phyloP scores from a whole-genome alignment of 2,113 vertebrate genomes.

The Phasianus colchicus region DNA sequence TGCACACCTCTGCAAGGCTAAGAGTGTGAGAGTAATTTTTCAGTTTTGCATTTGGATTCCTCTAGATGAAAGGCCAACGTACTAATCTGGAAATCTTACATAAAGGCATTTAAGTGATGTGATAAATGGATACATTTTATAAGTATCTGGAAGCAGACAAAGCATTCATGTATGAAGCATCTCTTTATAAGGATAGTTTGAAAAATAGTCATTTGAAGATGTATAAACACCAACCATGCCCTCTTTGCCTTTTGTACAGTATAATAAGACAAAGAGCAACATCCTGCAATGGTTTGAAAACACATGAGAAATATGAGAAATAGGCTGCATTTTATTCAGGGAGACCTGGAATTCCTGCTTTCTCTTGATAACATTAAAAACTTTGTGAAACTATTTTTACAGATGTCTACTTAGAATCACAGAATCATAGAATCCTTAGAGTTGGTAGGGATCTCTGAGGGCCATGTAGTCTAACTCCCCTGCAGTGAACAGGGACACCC shows the following conservation, averaged over 20 bases:
- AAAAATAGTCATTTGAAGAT: constrained; percentile 24
- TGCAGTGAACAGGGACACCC: too few species aligned
- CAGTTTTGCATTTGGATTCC: constrained; percentile 54
- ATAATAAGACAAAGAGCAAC: neutral
- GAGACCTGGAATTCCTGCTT: neutral
- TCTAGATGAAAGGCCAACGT: constrained; percentile 56
- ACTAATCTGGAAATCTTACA: constrained; percentile 43
- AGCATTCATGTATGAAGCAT: constrained; percentile 18
- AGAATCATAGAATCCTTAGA: too few species aligned
- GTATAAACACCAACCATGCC: neutral
- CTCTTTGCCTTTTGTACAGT: neutral
- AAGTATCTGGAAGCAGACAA: constrained; percentile 6
- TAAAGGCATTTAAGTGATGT: constrained; percentile 32
- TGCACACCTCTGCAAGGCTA: constrained; percentile 36
- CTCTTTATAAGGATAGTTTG: neutral
- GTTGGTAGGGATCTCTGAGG: too few species aligned
- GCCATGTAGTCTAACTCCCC: too few species aligned
- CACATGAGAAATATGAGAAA: neutral
- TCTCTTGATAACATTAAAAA: neutral
- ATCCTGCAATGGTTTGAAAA: neutral
- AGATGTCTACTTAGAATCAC: neutral
- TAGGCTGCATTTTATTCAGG: neutral
- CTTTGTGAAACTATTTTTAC: neutral
- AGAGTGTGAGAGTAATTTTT: constrained; percentile 67
- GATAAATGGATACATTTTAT: constrained; percentile 39